Conservation (phyloP, 37 sponge, comb jelly and placozoan genomes). For the Dysidea cf. avara region DNA sequence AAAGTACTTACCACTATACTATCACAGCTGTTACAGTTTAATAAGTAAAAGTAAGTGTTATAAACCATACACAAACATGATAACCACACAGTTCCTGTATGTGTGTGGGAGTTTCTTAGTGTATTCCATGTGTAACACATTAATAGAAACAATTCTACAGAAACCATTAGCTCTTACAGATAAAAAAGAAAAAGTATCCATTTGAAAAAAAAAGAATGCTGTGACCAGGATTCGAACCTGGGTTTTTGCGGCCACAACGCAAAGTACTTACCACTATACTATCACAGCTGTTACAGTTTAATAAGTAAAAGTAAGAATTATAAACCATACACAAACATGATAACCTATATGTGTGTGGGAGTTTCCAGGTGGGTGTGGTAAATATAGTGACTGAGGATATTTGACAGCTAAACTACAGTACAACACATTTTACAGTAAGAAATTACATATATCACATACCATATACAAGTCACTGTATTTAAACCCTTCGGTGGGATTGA, state of each 20-base stretch:
- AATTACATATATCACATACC: constrained; percentile 13
- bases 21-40: background rate
- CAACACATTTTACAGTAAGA: too few relatives aligned
- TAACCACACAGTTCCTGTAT: background rate
- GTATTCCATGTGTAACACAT: too few relatives aligned
- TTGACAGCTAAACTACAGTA: background rate
- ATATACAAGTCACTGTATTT: constrained; percentile 59
- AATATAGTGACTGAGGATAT: background rate
- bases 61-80: background rate
- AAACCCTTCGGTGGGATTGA: constrained; percentile 73
- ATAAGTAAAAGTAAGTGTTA: background rate
- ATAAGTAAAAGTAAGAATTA: background rate
- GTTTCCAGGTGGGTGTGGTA: background rate
- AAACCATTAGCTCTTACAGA: background rate
- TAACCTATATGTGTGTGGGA: constrained; percentile 1
- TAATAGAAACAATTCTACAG: background rate
- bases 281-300: background rate
- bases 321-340: background rate
- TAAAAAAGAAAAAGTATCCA: too few relatives aligned
- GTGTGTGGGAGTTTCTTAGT: background rate
- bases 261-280: too few relatives aligned
- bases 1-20: too few relatives aligned
- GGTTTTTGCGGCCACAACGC: too few relatives aligned
- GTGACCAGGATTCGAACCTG: background rate
- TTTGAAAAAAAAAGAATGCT: too few relatives aligned